phyloP scores from a whole-genome alignment of 2,888 invertebrate species.

The Phyto melanocephala region DNA sequence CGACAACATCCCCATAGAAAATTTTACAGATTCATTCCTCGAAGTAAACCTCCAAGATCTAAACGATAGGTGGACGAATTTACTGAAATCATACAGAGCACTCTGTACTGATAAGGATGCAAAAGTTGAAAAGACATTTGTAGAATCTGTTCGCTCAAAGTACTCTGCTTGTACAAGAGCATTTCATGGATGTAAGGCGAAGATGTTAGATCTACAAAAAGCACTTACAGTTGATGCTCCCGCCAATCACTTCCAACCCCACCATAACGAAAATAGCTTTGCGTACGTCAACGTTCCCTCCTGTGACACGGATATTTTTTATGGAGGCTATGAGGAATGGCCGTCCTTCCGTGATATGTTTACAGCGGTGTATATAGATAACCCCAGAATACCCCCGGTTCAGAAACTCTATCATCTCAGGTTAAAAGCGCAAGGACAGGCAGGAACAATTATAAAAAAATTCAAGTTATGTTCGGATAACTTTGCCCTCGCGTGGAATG shows the following conservation, averaged over 20 bases:
- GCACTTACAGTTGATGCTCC: too few species aligned
- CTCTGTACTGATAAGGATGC: too few species aligned
- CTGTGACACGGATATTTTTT: neutral
- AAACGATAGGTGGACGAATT: neutral
- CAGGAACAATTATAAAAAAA: neutral
- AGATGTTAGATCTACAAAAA: too few species aligned
- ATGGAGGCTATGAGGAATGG: slow-evolving; percentile 18
- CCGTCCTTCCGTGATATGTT: slow-evolving; percentile 18
- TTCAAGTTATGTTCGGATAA: neutral
- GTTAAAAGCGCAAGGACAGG: slow-evolving; percentile 18
- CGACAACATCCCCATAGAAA: too few species aligned
- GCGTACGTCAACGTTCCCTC: neutral
- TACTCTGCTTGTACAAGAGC: too few species aligned
- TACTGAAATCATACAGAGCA: slow-evolving; percentile 2
- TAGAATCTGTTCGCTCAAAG: too few species aligned
- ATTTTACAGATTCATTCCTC: too few species aligned
- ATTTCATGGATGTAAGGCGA: slow-evolving; percentile 14
- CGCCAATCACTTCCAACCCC: too few species aligned
- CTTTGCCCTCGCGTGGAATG: slow-evolving; percentile 18
- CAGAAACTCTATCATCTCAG: slow-evolving; percentile 6
- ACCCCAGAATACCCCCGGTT: neutral
- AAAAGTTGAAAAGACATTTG: too few species aligned
- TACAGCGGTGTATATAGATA: slow-evolving; percentile 5
- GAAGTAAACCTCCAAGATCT: neutral
- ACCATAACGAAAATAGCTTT: neutral